Conservation (phyloP, 2,888 invertebrate genomes). For the Dichetophora obliterata region DNA sequence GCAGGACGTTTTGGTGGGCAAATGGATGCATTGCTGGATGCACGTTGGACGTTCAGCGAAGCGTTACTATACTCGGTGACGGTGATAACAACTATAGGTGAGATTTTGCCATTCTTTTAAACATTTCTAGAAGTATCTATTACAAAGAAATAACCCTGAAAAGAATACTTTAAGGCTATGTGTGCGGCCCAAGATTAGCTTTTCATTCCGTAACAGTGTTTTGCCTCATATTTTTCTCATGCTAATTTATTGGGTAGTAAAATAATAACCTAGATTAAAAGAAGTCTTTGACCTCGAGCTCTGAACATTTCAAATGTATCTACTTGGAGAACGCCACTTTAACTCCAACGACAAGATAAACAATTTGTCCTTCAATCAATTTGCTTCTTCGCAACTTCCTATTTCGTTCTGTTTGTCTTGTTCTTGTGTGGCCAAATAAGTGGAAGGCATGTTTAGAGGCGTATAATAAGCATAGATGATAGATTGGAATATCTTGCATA, state of each 20-base stretch:
- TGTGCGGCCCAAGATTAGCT: no score
- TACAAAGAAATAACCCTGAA: no score
- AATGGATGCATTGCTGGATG: slow-evolving; percentile 33
- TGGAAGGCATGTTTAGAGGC: not conserved
- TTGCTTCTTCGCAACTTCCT: not conserved
- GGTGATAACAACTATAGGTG: slow-evolving; percentile 90
- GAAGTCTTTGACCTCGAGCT: slow-evolving; percentile 4
- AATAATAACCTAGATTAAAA: slow-evolving; percentile 16
- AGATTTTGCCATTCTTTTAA: no score
- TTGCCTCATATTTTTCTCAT: not conserved
- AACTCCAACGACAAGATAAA: not conserved
- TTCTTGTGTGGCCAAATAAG: not conserved
- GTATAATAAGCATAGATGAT: not conserved
- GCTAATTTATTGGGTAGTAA: slow-evolving; percentile 30
- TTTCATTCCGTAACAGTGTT: no score
- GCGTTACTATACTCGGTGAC: slow-evolving; percentile 88
- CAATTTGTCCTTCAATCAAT: no score
- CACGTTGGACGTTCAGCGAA: slow-evolving; percentile 84
- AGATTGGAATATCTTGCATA: not conserved
- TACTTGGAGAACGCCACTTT: not conserved
- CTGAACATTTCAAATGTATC: no score
- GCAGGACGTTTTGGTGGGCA: slow-evolving; percentile 47
- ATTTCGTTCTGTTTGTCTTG: not conserved
- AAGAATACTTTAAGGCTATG: no score
- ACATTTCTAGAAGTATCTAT: no score